A percentile compares a stretch with the other conserved stretches of the same genome.
Conservation (phyloP, 2,888 invertebrate genomes). For the Mamestra brassicae region DNA sequence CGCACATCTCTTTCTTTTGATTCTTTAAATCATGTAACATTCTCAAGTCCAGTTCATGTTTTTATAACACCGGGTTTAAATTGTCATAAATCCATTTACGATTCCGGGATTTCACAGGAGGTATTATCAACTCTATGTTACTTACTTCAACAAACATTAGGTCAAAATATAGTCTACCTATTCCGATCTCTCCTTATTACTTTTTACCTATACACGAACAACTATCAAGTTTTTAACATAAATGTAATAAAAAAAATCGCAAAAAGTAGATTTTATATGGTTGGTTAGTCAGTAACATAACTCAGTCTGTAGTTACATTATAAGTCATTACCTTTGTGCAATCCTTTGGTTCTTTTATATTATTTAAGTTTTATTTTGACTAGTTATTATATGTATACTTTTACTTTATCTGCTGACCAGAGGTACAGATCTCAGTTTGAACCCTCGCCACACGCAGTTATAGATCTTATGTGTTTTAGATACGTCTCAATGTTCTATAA, state of each 20-base stretch:
- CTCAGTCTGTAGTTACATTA: constrained; percentile 64
- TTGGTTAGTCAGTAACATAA: constrained; percentile 68
- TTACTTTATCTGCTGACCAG: constrained; percentile 58
- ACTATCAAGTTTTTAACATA: constrained; percentile 49
- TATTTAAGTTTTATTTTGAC: constrained; percentile 65
- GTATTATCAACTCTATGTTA: too few species aligned
- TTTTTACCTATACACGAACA: constrained; percentile 47
- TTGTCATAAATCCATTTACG: too few species aligned
- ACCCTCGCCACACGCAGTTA: constrained; percentile 38
- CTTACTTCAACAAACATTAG: too few species aligned
- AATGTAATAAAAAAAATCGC: constrained; percentile 43
- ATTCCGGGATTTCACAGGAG: too few species aligned
- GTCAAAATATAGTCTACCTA: too few species aligned
- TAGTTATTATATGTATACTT: constrained; percentile 56
- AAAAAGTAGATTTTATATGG: constrained; percentile 77
- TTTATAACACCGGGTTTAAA: too few species aligned
- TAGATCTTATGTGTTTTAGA: constrained; percentile 45
- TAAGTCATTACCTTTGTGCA: constrained; percentile 71
- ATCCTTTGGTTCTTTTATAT: constrained; percentile 69
- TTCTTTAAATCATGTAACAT: too few species aligned
- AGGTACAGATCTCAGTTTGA: constrained; percentile 69
- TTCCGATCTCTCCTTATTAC: background rate
- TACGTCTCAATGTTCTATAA: constrained; percentile 43
- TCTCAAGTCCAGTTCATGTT: too few species aligned
- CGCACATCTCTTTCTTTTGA: too few species aligned